Evolutionary conservation across 2,113 vertebrate genomes (phyloP), one percentile per base, ranked within the genome.

Genomic region (Neogale vison): DNA sequence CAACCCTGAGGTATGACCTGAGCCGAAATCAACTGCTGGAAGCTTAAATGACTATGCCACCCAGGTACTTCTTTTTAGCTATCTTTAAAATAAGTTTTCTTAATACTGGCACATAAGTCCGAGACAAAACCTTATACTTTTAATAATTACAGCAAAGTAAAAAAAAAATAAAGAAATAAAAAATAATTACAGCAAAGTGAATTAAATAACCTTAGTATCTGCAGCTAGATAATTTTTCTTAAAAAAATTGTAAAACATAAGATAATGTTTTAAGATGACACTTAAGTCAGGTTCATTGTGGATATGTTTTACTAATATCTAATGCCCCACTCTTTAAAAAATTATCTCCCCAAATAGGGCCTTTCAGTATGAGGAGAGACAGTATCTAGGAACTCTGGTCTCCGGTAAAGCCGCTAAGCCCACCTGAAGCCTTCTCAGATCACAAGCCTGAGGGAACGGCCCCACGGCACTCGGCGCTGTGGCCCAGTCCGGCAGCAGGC

Each of bases 401-500:
- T 50, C 6, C 7, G 20, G 72, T 24, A 55, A 11, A 80, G 31
- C 15, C 3, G 31, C 15, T 2, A 4, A 23, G 65, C 20, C 9
- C 20, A 69, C 11, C 52, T 0, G 0, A 23, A 50, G 36, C 39
- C 36, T 31, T 69, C 24, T 20, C n/a, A 15, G 72, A 23, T 6
- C 39, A 4, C 5, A 14, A 10, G n/a, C 29, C 5, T 2, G 4
- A 11, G 29, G 39, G 7, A 2, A 2, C 0, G 4, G 34, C 18
- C 31, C 18, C 36, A 5, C 12, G 10, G 2, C 0, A 11, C 0
- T 4, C 1, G 4, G 9, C 0, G 26, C 21, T 23, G 6, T 0
- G 5, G 57, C 55, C 45, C 31, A 24, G 15, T n/a, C 2, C 6
- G 21, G 67, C 1, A 29, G 55, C 5, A 29, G 0, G 3, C 45